Base-by-base conservation (phyloP, 2,797 vertebrate genomes). In the Neomorphus geoffroyi region DNA sequence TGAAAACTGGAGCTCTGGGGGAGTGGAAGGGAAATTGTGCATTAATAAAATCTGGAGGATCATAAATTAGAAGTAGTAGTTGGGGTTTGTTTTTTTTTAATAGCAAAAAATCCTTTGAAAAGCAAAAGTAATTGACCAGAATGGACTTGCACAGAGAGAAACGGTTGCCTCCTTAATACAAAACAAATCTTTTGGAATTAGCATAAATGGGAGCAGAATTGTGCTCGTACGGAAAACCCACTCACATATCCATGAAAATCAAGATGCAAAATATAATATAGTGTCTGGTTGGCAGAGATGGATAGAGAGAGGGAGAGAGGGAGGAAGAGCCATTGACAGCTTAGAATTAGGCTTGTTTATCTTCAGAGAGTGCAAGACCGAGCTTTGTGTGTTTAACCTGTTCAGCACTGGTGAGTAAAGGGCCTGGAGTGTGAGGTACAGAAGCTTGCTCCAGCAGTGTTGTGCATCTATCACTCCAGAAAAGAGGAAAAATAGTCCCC, bases 401-500 rank as follows among this genome's bases (percentile, higher is more conserved):
- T 30, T 79, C 88, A 53, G 86, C 66, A 62, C 22, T 10, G 0
- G 67, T 24, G 77, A 95, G 43, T 45, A 75, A 92, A 94, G 45
- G 27, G 54, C 64, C 50, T 80, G 27, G 33, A 35, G 32, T 27
- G 43, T 39, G 46, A 94, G 66, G 46, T 82, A 88, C 33, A 50
- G 27, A 41, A 73, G 58, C 80, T 88, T 87, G 43, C 77, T 94
- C 90, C 82, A 69, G 70, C 48, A 71, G 37, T 41, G 66, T 75
- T 7, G 14, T 43, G 65, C 61, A 54, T 91, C 39, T 53, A 22
- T 89, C 89, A 80, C 77, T 92, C 53, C 80, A 75, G 82, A 95
- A 96, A 95, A 96, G 83, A 95, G 69, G 90, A 95, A 96, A 91
- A 96, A 93, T 88, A 95, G 96, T 97, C 82, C 95, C 95, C 82